Percentiles rank a stretch among this genome's conserved stretches.
These are phyloP conservation scores for Promerops cafer DNA, from an alignment of 2,113 vertebrate genomes.

Conservation along the genomic window DNA sequence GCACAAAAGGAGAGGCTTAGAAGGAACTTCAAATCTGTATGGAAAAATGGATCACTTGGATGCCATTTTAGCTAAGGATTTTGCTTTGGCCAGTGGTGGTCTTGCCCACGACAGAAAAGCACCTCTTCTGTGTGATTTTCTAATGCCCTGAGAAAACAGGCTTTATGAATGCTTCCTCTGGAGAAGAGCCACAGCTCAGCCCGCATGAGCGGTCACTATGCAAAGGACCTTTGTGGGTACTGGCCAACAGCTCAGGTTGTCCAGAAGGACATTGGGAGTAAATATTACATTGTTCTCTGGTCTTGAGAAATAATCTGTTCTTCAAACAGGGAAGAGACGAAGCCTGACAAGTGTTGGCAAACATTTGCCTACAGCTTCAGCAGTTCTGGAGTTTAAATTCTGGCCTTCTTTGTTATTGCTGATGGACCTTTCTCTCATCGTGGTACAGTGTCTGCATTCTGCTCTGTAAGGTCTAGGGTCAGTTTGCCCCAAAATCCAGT, in stretches of 20 bases:
- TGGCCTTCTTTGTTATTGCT: neutral
- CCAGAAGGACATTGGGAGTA: neutral
- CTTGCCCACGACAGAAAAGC: neutral
- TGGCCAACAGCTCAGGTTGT: neutral
- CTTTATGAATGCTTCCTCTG: neutral
- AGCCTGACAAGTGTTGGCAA: neutral
- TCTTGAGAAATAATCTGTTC: neutral
- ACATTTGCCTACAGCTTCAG: neutral
- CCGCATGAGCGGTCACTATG: rapidly evolving
- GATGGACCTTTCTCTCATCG: neutral
- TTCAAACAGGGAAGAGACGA: neutral
- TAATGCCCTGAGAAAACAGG: neutral
- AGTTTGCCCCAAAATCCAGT: neutral
- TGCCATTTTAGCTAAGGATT: neutral
- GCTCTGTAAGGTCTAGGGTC: neutral
- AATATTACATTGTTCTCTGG: neutral
- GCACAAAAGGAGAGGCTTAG: neutral
- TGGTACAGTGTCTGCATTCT: neutral
- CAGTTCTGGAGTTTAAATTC: neutral
- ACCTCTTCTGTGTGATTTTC: neutral
- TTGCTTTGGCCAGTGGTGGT: neutral
- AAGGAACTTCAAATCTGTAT: neutral
- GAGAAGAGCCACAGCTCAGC: neutral
- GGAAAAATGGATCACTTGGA: neutral
- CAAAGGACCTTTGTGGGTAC: neutral